These are phyloP conservation scores for Lepetodrilus schrolli DNA, from an alignment of 2,888 invertebrate genomes.

Conservation along the genomic window DNA sequence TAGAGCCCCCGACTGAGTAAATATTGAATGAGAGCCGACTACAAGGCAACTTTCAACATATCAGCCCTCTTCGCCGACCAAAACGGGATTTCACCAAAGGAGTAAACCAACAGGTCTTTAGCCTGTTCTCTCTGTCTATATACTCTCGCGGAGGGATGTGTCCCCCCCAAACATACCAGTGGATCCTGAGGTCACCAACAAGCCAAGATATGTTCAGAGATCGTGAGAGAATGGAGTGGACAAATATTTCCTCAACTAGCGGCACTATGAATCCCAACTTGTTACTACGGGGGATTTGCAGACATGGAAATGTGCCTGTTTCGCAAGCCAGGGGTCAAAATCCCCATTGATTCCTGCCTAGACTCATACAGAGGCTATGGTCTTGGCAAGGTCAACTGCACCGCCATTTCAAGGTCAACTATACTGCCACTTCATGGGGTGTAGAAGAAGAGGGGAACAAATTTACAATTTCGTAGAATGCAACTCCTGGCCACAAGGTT, in stretches of 20 bases:
- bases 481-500: too few relatives aligned
- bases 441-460: too few relatives aligned
- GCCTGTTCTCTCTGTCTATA: not conserved
- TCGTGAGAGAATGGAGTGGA: conserved; percentile 15
- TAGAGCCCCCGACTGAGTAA: not conserved
- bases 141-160: not conserved
- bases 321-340: not conserved
- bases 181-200: not conserved
- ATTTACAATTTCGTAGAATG: too few relatives aligned
- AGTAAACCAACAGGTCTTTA: conserved; percentile 25
- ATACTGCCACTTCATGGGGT: too few relatives aligned
- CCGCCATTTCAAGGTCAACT: too few relatives aligned
- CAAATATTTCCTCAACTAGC: not conserved
- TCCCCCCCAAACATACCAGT: not conserved
- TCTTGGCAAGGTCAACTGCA: not conserved
- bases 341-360: not conserved
- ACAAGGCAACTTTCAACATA: not conserved
- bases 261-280: conserved; percentile 5
- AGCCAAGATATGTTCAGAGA: not conserved
- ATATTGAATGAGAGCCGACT: not conserved
- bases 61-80: not conserved
- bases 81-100: conserved; percentile 17
- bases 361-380: not conserved
- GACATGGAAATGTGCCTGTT: not conserved
- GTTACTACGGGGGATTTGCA: conserved; percentile 6